Evolutionary conservation across 30 jellyfish, hydroid and myxozoan genomes (phyloP).

Genomic region (Pelagia noctiluca): DNA sequence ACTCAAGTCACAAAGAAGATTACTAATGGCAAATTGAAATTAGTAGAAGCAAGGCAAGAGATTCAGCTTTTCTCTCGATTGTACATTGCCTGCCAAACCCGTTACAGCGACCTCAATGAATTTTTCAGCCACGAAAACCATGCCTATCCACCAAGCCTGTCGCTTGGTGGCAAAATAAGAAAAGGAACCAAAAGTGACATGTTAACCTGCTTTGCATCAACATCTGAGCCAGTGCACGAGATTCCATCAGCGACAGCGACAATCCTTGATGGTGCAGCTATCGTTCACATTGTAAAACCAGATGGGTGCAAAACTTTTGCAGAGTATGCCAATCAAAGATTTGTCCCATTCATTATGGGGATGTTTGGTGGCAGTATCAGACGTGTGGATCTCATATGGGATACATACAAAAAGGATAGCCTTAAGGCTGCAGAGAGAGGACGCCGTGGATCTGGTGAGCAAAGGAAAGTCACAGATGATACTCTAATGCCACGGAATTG

Average conservation of each 20-base stretch:
- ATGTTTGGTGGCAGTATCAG: background rate
- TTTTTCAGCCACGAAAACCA: conserved; percentile 54
- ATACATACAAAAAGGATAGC: conserved; percentile 12
- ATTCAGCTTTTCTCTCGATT: conserved; percentile 53
- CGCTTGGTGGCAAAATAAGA: conserved; percentile 55
- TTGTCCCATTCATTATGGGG: conserved; percentile 24
- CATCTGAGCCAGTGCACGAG: background rate
- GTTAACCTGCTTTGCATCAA: conserved; percentile 24
- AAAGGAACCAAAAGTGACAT: conserved; percentile 39
- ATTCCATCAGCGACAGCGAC: conserved; percentile 16
- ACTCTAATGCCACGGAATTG: conserved; percentile 6
- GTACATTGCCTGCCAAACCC: conserved; percentile 66
- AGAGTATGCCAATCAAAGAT: conserved; percentile 12
- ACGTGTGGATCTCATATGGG: conserved; percentile 48
- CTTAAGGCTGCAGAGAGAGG: background rate
- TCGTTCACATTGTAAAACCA: conserved; percentile 41
- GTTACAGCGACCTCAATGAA: conserved; percentile 61
- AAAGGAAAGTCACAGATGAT: conserved; percentile 7
- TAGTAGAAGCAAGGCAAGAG: conserved; percentile 25
- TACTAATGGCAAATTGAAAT: conserved; percentile 9
- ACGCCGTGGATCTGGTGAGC: conserved; percentile 17
- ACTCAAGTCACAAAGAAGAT: conserved; percentile 47
- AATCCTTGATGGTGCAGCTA: conserved; percentile 48
- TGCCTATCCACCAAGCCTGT: conserved; percentile 61
- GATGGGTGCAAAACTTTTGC: conserved; percentile 34